Conservation (phyloP, 2,888 invertebrate genomes). For the Malthinus flaveolus region DNA sequence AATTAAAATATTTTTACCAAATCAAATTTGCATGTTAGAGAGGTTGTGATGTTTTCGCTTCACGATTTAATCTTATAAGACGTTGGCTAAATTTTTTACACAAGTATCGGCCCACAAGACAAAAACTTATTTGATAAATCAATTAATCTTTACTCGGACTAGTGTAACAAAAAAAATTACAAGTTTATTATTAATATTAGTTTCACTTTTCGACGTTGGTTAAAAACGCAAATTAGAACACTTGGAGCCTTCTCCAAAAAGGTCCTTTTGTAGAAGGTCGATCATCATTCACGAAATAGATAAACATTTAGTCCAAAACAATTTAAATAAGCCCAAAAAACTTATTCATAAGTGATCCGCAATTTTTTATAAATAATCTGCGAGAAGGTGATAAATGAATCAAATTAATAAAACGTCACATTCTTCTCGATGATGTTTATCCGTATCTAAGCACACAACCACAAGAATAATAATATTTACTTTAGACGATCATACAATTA, state of each 20-base stretch:
- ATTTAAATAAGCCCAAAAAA: too few relatives aligned
- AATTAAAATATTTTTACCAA: too few relatives aligned
- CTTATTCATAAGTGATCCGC: neutral
- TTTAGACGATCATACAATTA: slow-evolving; percentile 2
- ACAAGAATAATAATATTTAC: slow-evolving; percentile 4
- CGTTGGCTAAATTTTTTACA: slow-evolving; percentile 17
- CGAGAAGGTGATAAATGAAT: neutral
- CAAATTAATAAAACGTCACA: slow-evolving; percentile 6
- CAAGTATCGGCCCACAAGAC: slow-evolving; percentile 18
- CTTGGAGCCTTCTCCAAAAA: too few relatives aligned
- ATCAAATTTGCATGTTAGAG: too few relatives aligned
- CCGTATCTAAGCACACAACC: neutral
- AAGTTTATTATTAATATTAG: neutral
- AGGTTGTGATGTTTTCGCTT: slow-evolving; percentile 20
- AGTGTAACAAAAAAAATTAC: neutral
- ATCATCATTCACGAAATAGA: too few relatives aligned
- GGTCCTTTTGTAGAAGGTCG: too few relatives aligned
- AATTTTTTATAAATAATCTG: neutral
- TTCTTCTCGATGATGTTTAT: neutral
- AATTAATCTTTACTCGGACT: slow-evolving; percentile 16
- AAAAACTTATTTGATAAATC: slow-evolving; percentile 11
- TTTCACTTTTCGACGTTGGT: neutral
- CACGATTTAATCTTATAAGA: slow-evolving; percentile 16
- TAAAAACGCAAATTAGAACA: neutral
- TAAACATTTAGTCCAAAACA: too few relatives aligned